Conservation (phyloP, 2,797 vertebrate species). For the Catostomus latipinnis region DNA sequence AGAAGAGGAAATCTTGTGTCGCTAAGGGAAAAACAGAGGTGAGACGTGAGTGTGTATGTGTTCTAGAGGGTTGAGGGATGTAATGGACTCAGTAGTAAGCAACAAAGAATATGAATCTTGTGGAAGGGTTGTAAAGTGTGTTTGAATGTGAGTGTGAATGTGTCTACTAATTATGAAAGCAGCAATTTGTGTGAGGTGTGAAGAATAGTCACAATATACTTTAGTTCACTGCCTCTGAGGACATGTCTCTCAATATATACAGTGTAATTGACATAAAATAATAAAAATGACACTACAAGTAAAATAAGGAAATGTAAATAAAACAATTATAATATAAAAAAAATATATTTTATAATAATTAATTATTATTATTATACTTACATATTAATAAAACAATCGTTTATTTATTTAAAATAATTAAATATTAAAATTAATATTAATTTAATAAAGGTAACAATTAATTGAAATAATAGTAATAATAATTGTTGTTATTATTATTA, state of each 20-base stretch:
- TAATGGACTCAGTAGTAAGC: constrained; percentile 68
- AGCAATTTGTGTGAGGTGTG: neutral
- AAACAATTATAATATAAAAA: too few relatives aligned
- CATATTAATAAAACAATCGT: too few relatives aligned
- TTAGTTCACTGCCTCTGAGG: neutral
- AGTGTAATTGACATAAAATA: too few relatives aligned
- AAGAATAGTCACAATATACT: neutral
- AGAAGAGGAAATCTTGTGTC: constrained; percentile 74
- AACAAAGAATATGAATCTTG: neutral
- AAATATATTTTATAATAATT: too few relatives aligned
- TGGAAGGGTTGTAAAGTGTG: neutral
- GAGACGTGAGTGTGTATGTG: constrained; percentile 2
- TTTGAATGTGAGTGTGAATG: neutral
- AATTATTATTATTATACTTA: too few relatives aligned
- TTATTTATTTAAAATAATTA: too few relatives aligned
- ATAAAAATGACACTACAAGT: too few relatives aligned
- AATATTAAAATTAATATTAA: too few relatives aligned
- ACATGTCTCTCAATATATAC: neutral
- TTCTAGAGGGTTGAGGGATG: constrained; percentile 6
- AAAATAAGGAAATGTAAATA: too few relatives aligned
- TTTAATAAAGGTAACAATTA: too few relatives aligned
- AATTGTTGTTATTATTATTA: too few relatives aligned
- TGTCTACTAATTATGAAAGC: neutral
- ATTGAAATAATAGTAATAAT: too few relatives aligned
- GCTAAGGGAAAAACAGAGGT: constrained; percentile 82